These are phyloP conservation scores for Aphis craccivora DNA, from an alignment of 1,140 invertebrate species.

Conservation along the genomic window DNA sequence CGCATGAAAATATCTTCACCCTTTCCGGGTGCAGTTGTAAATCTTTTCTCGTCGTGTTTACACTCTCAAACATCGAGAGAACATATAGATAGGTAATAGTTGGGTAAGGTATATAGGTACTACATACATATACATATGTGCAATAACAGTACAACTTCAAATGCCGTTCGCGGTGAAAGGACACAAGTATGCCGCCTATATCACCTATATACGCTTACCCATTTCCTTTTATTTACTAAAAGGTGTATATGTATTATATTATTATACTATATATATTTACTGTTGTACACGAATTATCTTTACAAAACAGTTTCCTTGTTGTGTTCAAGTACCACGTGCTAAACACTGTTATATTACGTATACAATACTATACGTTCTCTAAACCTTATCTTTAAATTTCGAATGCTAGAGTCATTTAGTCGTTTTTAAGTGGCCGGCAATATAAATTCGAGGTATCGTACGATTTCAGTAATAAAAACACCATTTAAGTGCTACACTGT, in stretches of 20 bases:
- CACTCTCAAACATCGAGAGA: neutral
- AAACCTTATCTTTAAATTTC: neutral
- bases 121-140: neutral
- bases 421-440: neutral
- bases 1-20: neutral
- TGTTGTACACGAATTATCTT: neutral
- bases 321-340: neutral
- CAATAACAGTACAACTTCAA: neutral
- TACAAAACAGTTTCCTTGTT: neutral
- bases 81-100: neutral
- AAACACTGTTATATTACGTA: neutral
- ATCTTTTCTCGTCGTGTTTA: conserved; percentile 10
- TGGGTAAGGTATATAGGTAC: neutral
- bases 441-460: neutral
- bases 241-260: neutral
- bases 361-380: neutral
- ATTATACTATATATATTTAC: neutral
- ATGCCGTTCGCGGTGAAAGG: neutral
- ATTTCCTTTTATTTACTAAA: neutral
- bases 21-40: neutral
- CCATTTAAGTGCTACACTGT: neutral
- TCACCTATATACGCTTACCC: neutral
- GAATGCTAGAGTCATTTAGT: neutral
- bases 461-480: neutral
- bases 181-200: neutral